phyloP scores from a whole-genome alignment of 2,888 invertebrate genomes.

The Salticus scenicus region DNA sequence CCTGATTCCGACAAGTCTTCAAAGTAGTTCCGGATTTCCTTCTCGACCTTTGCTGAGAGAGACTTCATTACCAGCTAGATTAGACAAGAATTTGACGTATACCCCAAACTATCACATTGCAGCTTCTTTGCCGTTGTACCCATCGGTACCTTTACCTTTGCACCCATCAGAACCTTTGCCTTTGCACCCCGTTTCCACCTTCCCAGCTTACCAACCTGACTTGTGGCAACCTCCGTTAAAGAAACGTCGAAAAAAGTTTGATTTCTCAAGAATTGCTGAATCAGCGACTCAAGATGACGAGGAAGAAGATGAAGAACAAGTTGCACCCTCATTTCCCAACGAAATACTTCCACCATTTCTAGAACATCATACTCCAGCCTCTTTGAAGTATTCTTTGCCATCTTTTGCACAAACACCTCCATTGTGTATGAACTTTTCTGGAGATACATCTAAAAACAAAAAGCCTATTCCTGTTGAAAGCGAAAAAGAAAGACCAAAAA shows the following conservation, averaged over 20 bases:
- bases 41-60: constrained; percentile 22
- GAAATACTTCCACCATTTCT: not conserved
- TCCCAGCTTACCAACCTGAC: constrained; percentile 46
- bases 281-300: constrained; percentile 71
- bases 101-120: too few species aligned
- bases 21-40: constrained; percentile 29
- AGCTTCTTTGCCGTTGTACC: too few species aligned
- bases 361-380: not conserved
- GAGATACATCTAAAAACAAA: not conserved
- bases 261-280: constrained; percentile 73
- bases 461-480: constrained; percentile 70
- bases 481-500: constrained; percentile 50
- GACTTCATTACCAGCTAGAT: not conserved
- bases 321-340: not conserved
- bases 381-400: constrained; percentile 15
- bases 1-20: constrained; percentile 58
- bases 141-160: too few species aligned
- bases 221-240: not conserved
- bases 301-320: constrained; percentile 21
- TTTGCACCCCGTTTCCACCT: constrained; percentile 48
- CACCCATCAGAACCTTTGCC: constrained; percentile 43
- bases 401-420: constrained; percentile 20
- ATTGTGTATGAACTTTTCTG: constrained; percentile 5
- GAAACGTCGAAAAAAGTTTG: constrained; percentile 70
- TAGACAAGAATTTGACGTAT: too few species aligned